Evolutionary conservation across 2,113 vertebrate genomes (phyloP), one percentile per base, ranked within the genome.

Genomic region (Symphodus melops): DNA sequence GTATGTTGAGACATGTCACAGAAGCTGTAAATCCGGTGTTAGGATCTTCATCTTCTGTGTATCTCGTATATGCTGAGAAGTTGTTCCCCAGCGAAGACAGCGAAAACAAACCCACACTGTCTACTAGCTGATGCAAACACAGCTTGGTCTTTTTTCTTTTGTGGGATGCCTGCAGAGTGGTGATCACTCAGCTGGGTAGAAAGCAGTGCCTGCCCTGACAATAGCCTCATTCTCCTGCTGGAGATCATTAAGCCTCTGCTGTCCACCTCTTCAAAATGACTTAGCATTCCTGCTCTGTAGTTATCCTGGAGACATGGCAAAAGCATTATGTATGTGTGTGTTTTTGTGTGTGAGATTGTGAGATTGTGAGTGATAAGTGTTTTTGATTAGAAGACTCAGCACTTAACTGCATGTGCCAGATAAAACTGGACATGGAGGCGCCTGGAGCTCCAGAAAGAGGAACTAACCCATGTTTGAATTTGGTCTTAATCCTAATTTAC

Each of bases 151-250:
- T 10, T 68, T 48, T 68, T 75, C 48, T 69, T 60, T 10, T 8
- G 64, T 52, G 21, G 42, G 75, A 73, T 33, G 39, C 61, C 48
- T 55, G n/a, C 46, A 58, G 64, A 2, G 37, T 56, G 37, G 23
- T 25, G 48, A 71, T 72, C 44, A 12, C 56, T 82, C 62, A 53
- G 60, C 33, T 36, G 55, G 17, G 42, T 69, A 77, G 36, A 67
- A 70, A 67, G n/a, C 52, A 83, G 41, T 49, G 79, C 77, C 77
- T 66, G 70, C 9, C 12, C 49, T 23, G 73, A 92, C 90, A 94
- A 90, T 74, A 69, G 79, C n/a, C 53, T 81, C 68, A 86, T 89
- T 93, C 80, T 91, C 9, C 48, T 5, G 25, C 42, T 55, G 74
- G 42, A 84, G 70, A 80, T 6, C 48, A 63, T 70, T 56, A 78